phyloP scores from a whole-genome alignment of 2,888 invertebrate genomes.

The Gasteruption jaculator region DNA sequence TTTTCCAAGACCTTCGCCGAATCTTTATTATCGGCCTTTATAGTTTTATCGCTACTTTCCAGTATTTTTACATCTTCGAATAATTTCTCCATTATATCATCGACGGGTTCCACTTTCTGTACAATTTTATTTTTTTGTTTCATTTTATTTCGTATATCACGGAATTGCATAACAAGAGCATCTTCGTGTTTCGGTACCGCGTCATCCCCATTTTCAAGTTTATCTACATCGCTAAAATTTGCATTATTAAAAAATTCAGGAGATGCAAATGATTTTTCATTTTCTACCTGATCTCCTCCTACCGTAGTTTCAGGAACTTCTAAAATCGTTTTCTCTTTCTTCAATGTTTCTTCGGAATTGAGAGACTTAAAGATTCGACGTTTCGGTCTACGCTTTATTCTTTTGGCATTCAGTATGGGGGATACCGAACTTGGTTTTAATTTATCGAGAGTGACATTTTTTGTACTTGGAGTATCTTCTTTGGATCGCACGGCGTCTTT shows the following conservation, averaged over 20 bases:
- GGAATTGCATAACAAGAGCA: no score
- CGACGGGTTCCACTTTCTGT: neutral
- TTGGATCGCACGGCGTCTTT: conserved; percentile 4
- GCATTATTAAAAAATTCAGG: conserved; percentile 32
- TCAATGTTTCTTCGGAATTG: no score
- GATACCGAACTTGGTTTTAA: conserved; percentile 24
- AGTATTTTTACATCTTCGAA: conserved; percentile 8
- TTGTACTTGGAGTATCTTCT: conserved; percentile 17
- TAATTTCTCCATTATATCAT: conserved; percentile 6
- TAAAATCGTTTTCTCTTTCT: neutral
- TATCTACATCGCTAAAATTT: conserved; percentile 28
- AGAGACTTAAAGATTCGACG: conserved; percentile 31
- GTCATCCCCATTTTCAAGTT: no score
- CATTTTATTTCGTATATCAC: conserved; percentile 6
- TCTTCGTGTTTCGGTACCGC: no score
- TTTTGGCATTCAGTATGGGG: conserved; percentile 30
- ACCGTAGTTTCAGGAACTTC: neutral
- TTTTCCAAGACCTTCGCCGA: neutral
- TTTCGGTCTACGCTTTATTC: conserved; percentile 24
- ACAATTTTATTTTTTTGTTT: neutral
- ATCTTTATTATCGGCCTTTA: neutral
- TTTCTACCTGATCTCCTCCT: neutral
- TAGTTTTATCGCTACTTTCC: neutral
- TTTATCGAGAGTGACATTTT: conserved; percentile 15
- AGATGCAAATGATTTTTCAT: conserved; percentile 9